Evolutionary conservation across 1,140 invertebrate species (phyloP).

Genomic region (Diabrotica virgifera): DNA sequence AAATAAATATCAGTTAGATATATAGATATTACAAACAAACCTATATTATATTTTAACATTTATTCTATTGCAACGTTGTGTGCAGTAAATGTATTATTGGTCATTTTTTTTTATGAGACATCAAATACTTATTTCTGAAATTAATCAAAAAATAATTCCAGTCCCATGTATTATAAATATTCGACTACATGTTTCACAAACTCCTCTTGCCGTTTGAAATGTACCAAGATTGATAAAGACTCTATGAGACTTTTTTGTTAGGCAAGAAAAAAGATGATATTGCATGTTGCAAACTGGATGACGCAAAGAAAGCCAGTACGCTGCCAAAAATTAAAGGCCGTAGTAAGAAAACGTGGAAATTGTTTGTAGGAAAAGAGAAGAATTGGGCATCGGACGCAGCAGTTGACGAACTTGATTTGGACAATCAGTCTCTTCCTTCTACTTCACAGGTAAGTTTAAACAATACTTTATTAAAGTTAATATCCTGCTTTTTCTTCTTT

Average conservation of each 20-base stretch:
- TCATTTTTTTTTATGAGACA: no score
- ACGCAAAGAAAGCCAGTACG: slow-evolving; percentile 40
- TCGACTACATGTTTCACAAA: no score
- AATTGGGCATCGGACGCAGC: slow-evolving; percentile 43
- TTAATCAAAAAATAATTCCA: no score
- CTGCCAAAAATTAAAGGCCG: slow-evolving; percentile 41
- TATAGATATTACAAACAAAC: no score
- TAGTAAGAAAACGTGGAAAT: slow-evolving; percentile 43
- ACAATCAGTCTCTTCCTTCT: slow-evolving; percentile 43
- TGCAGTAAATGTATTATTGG: no score
- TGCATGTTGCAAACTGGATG: slow-evolving; percentile 38
- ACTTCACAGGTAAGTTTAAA: slow-evolving; percentile 33
- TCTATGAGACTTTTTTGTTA: slow-evolving; percentile 3
- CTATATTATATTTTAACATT: no score
- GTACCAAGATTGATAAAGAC: neutral
- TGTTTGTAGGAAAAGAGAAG: slow-evolving; percentile 39
- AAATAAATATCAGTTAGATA: no score
- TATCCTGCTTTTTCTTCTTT: no score
- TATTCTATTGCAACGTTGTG: no score
- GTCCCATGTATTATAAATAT: no score
- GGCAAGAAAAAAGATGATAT: neutral
- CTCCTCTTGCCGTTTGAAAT: no score
- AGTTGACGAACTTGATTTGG: slow-evolving; percentile 34
- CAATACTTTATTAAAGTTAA: neutral
- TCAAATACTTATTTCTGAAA: no score